Conservation (phyloP, 2,888 invertebrate species). For the Lycophotia porphyrea region DNA sequence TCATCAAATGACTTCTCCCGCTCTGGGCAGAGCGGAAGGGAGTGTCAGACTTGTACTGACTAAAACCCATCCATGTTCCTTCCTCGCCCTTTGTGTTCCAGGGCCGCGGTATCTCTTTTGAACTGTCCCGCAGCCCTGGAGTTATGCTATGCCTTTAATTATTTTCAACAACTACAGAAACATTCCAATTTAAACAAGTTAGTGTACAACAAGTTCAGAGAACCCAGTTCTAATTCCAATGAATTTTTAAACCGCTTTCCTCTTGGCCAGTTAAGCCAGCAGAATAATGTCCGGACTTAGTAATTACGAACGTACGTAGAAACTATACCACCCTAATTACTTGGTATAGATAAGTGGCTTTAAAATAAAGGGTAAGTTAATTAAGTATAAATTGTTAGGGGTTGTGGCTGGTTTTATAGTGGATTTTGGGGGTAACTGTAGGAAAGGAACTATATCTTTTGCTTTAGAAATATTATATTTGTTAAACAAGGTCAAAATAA, state of each 20-base stretch:
- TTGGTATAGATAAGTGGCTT: conserved; percentile 50
- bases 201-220: conserved; percentile 25
- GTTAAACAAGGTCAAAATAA: neutral
- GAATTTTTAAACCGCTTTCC: conserved; percentile 62
- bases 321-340: conserved; percentile 61
- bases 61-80: too few relatives aligned
- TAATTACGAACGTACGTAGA: conserved; percentile 62
- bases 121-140: too few relatives aligned
- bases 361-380: conserved; percentile 56
- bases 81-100: too few relatives aligned
- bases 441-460: neutral
- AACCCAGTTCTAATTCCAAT: conserved; percentile 38
- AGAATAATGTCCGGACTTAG: conserved; percentile 52
- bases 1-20: too few relatives aligned
- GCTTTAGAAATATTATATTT: neutral
- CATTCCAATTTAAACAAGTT: conserved; percentile 2
- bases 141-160: neutral
- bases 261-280: conserved; percentile 43
- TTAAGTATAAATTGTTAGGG: conserved; percentile 45
- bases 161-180: neutral
- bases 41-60: too few relatives aligned
- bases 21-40: too few relatives aligned
- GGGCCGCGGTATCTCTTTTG: too few relatives aligned
- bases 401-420: conserved; percentile 35
- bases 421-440: conserved; percentile 1